These are phyloP conservation scores for Myopa testacea DNA, from an alignment of 2,888 invertebrate species.

Conservation along the genomic window DNA sequence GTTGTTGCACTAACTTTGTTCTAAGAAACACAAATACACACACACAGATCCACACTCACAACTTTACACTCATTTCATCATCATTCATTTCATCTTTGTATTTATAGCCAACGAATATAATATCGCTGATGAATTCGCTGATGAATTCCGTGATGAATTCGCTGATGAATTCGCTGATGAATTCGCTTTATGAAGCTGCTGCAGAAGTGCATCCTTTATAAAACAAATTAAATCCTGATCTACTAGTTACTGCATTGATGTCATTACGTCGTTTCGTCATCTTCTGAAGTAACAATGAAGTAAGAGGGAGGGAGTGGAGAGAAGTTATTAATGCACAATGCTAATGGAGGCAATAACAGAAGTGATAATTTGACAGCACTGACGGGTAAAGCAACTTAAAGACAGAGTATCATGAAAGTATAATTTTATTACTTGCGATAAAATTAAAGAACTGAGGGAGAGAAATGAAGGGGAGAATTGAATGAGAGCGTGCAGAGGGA, in stretches of 20 bases:
- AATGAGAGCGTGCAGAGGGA: no score
- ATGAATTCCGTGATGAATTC: no score
- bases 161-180: no score
- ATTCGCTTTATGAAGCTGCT: no score
- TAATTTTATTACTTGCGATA: not conserved
- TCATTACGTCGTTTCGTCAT: no score
- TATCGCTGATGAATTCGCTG: not conserved
- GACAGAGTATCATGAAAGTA: not conserved
- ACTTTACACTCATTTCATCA: not conserved
- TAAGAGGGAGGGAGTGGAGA: not conserved
- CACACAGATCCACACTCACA: not conserved
- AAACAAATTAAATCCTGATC: not conserved
- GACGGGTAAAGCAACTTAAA: not conserved
- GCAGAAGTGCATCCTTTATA: not conserved
- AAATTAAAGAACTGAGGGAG: no score
- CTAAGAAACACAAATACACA: conserved; percentile 1
- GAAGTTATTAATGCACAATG: not conserved
- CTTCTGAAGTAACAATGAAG: no score
- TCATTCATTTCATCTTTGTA: not conserved
- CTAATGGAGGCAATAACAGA: not conserved
- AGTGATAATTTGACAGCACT: not conserved
- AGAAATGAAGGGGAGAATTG: no score
- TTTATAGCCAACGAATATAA: not conserved
- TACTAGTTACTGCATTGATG: not conserved
- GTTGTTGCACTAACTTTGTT: conserved; percentile 37